Evolutionary conservation across 2,797 vertebrate genomes (phyloP).

Genomic region (Hapalemur alaotrensis): DNA sequence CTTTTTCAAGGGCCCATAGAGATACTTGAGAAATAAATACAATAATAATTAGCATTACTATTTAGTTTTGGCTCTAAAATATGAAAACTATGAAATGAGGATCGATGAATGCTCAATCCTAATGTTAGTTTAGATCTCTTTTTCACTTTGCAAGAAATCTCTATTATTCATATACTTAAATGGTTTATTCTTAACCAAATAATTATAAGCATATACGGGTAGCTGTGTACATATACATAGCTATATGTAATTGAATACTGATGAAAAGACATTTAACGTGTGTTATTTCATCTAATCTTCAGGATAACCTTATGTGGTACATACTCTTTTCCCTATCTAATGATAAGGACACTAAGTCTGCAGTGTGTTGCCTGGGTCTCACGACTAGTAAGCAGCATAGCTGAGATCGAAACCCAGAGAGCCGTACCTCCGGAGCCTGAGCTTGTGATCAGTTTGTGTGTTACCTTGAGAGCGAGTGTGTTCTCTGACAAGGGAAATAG

Average conservation of each 20-base stretch:
- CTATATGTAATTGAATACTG: background rate
- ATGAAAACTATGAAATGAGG: background rate
- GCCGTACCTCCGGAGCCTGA: background rate
- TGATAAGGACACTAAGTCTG: background rate
- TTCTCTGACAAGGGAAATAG: background rate
- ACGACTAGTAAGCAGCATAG: background rate
- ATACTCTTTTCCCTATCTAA: background rate
- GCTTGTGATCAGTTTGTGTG: background rate
- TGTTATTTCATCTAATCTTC: background rate
- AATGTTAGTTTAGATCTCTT: background rate
- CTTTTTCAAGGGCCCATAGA: background rate
- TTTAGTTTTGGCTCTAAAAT: background rate
- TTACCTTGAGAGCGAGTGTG: background rate
- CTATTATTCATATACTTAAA: background rate
- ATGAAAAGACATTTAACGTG: background rate
- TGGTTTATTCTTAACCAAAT: slow-evolving; percentile 17
- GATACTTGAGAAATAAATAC: background rate
- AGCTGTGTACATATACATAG: background rate
- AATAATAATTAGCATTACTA: background rate
- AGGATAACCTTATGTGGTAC: background rate
- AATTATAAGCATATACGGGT: background rate
- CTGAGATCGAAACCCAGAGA: background rate
- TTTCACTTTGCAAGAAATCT: background rate
- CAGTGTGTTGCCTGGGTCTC: background rate
- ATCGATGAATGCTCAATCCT: background rate